These are phyloP conservation scores for Pomacea canaliculata DNA, from an alignment of 2,888 invertebrate species.

Conservation along the genomic window DNA sequence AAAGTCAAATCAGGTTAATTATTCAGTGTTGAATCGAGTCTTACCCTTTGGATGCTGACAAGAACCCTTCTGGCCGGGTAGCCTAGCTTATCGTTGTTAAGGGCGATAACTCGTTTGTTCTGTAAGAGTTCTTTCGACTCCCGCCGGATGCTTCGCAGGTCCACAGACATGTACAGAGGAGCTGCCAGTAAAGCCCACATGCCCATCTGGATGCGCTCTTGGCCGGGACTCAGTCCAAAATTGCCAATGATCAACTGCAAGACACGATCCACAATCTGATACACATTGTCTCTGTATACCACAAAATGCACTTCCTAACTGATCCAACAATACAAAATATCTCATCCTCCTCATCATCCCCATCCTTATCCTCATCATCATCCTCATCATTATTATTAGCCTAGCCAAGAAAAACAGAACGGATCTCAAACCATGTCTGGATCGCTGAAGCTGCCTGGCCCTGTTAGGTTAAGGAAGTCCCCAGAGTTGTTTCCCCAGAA, in stretches of 20 bases:
- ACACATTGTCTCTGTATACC: too few relatives aligned
- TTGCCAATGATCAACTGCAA: slow-evolving; percentile 91
- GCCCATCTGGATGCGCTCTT: slow-evolving; percentile 95
- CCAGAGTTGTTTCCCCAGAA: slow-evolving; percentile 96
- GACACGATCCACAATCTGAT: too few relatives aligned
- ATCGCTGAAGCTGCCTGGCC: slow-evolving; percentile 97
- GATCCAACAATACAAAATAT: too few relatives aligned
- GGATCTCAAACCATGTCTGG: slow-evolving; percentile 86
- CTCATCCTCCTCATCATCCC: too few relatives aligned
- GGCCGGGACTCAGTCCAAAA: slow-evolving; percentile 93
- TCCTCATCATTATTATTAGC: too few relatives aligned
- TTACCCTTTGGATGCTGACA: too few relatives aligned
- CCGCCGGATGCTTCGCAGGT: slow-evolving; percentile 86
- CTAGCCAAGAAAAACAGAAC: not conserved
- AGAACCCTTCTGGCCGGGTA: too few relatives aligned
- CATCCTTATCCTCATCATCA: too few relatives aligned
- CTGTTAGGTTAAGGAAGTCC: slow-evolving; percentile 87
- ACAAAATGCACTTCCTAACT: too few relatives aligned
- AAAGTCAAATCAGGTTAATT: too few relatives aligned
- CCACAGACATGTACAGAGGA: slow-evolving; percentile 96
- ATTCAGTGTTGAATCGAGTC: too few relatives aligned
- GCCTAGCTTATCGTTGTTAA: slow-evolving; percentile 78
- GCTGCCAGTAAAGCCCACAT: slow-evolving; percentile 96
- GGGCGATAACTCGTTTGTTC: slow-evolving; percentile 90
- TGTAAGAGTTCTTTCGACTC: slow-evolving; percentile 93